Base-by-base conservation (phyloP, 2,888 invertebrate genomes). In the Galeopsomyia nigrocyanea region DNA sequence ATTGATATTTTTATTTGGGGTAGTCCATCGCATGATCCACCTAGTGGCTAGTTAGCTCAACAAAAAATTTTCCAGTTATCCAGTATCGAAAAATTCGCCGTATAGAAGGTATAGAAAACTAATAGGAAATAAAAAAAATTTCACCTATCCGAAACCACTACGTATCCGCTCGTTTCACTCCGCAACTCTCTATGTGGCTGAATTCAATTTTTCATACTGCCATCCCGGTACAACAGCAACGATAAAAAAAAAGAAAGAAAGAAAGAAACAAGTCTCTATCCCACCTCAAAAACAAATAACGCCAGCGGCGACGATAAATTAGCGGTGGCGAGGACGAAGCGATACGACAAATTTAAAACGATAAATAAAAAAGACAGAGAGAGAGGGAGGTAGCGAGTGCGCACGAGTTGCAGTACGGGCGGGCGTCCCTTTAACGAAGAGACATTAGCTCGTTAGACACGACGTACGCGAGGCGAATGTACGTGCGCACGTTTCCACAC, bases 351-450 rank as follows among this genome's bases (percentile, higher is more conserved):
- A 51, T 57, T 50, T 66, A 47, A 55, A 55, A 61, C 31, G 67
- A 71, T n/a, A 65, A 55, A 56, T 56, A 51, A 49, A 56, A 21
- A n/a, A 19, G 22, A 60, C 1, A 50, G 17, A 58, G 39, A 46
- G 46, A 53, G 13, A 49, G 50, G 19, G 60, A 63, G 17, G 51
- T 21, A 62, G 50, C 58, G 49, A 21, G n/a, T 53, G 55, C 62
- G 68, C 58, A 50, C 70, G 58, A 66, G 71, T 60, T 55, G 13
- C 68, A 63, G 63, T 72, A 26, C 26, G 39, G 31, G 3, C 31
- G 31, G 7, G 71, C 68, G 75, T 75, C 67, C 53, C n/a, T 68
- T 68, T 68, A 68, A 68, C 67, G 60, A 68, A 68, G 60, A 68
- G 67, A 68, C 60, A 68, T 68, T 68, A 68, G 67, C 53, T 68